A percentile compares a stretch with the other conserved stretches of the same genome.
Conservation (phyloP, 1,140 invertebrate species). For the Grapholita molesta region DNA sequence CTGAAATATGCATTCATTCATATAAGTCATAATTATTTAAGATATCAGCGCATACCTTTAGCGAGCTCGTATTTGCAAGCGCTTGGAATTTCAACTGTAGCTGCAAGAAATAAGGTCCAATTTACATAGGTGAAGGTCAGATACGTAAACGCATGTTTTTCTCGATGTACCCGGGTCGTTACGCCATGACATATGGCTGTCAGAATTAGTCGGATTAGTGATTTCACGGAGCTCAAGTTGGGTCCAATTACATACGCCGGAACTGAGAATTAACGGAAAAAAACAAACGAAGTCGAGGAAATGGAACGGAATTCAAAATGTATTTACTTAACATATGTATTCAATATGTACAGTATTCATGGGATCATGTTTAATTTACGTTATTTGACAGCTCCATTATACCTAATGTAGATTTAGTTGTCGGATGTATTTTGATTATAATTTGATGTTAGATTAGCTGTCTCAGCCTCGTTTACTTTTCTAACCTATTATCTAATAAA, state of each 20-base stretch:
- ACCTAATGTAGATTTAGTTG: no score
- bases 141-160: background rate
- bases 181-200: conserved; percentile 74
- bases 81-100: background rate
- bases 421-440: no score
- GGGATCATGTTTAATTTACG: background rate
- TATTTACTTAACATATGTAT: conserved; percentile 28
- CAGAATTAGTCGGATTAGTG: conserved; percentile 76
- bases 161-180: conserved; percentile 46
- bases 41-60: background rate
- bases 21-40: conserved; percentile 13
- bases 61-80: background rate
- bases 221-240: conserved; percentile 69
- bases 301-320: conserved; percentile 50
- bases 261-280: conserved; percentile 61
- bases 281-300: conserved; percentile 63
- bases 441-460: no score
- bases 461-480: no score
- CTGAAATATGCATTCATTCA: conserved; percentile 7
- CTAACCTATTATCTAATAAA: no score
- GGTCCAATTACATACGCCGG: conserved; percentile 69
- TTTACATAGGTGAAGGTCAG: background rate
- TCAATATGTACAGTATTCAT: no score
- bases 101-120: background rate
- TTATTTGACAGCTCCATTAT: no score